Percentiles rank a stretch among this genome's conserved stretches.
phyloP scores from a whole-genome alignment of 1,140 invertebrate genomes.

The Bactericera cockerelli region DNA sequence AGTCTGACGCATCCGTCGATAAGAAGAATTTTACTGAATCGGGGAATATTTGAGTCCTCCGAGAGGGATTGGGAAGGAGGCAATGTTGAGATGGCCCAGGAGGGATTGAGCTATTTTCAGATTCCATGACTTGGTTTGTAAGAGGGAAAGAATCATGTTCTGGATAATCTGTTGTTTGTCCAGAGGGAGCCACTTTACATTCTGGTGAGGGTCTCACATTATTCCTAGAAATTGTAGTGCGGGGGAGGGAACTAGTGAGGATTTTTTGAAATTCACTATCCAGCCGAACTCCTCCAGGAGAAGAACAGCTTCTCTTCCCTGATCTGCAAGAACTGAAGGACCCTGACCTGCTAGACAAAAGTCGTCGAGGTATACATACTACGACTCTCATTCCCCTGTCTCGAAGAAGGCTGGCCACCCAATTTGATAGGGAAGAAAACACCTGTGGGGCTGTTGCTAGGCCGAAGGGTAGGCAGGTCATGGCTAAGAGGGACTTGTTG shows the following conservation, averaged over 20 bases:
- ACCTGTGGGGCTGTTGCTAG: slow-evolving; percentile 26
- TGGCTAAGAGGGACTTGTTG: slow-evolving; percentile 20
- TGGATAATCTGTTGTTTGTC: neutral
- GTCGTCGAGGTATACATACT: slow-evolving; percentile 24
- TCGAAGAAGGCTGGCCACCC: slow-evolving; percentile 24
- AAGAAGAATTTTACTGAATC: too few species aligned
- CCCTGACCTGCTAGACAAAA: slow-evolving; percentile 22
- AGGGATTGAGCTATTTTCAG: too few species aligned
- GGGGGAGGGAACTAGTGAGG: slow-evolving; percentile 15
- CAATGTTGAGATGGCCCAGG: too few species aligned
- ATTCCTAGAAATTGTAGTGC: slow-evolving; percentile 21
- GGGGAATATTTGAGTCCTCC: too few species aligned
- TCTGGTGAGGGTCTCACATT: slow-evolving; percentile 13
- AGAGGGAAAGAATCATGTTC: too few species aligned
- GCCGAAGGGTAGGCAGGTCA: slow-evolving; percentile 22
- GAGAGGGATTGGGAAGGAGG: too few species aligned
- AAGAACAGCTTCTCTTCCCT: too few species aligned
- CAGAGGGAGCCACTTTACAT: slow-evolving; percentile 14
- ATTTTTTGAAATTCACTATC: too few species aligned
- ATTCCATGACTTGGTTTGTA: too few species aligned
- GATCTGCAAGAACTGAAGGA: too few species aligned
- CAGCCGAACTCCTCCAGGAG: too few species aligned
- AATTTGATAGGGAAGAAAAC: slow-evolving; percentile 26
- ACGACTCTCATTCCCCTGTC: slow-evolving; percentile 19
- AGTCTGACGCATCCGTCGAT: too few species aligned